A percentile compares a stretch with the other conserved stretches of the same genome.
These are phyloP conservation scores for Poeciliopsis gracilis DNA, from an alignment of 2,797 vertebrate genomes.

Conservation along the genomic window DNA sequence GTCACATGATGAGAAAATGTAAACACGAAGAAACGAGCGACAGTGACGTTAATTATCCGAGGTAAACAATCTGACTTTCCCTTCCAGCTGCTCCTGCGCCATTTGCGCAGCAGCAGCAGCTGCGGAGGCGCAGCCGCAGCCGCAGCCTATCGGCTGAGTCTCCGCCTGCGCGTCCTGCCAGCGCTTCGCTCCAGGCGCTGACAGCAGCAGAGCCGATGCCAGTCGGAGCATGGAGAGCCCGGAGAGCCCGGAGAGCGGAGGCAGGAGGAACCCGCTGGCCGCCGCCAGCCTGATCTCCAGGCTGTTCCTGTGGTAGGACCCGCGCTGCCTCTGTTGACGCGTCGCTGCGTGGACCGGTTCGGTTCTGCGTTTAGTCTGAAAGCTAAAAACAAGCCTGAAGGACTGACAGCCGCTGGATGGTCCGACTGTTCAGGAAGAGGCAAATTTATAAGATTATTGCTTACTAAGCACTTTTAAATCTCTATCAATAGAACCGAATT, in stretches of 20 bases:
- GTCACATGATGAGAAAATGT: not conserved
- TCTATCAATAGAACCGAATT: not conserved
- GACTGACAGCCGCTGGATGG: not conserved
- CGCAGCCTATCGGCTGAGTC: not conserved
- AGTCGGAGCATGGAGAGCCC: not conserved
- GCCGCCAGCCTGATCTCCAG: conserved; percentile 10
- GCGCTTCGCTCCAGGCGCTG: too few species aligned
- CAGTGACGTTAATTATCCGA: not conserved
- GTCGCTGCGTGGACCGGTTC: too few species aligned
- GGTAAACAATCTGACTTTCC: not conserved
- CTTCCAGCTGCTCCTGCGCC: not conserved
- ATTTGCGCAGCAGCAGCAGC: not conserved
- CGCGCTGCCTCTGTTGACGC: too few species aligned
- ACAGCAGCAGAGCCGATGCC: not conserved
- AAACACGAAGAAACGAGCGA: not conserved
- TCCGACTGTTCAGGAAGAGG: too few species aligned
- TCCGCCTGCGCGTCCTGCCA: not conserved
- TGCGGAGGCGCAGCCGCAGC: not conserved
- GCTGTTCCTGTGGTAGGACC: conserved; percentile 52
- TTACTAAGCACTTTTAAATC: not conserved
- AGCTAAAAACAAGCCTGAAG: not conserved
- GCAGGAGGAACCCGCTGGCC: conserved; percentile 20
- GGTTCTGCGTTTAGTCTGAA: not conserved
- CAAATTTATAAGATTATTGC: too few species aligned
- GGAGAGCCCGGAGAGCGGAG: not conserved